Percentiles rank a stretch among this genome's conserved stretches.
phyloP scores from a whole-genome alignment of 2,113 vertebrate species.

The Chaetodon auriga region DNA sequence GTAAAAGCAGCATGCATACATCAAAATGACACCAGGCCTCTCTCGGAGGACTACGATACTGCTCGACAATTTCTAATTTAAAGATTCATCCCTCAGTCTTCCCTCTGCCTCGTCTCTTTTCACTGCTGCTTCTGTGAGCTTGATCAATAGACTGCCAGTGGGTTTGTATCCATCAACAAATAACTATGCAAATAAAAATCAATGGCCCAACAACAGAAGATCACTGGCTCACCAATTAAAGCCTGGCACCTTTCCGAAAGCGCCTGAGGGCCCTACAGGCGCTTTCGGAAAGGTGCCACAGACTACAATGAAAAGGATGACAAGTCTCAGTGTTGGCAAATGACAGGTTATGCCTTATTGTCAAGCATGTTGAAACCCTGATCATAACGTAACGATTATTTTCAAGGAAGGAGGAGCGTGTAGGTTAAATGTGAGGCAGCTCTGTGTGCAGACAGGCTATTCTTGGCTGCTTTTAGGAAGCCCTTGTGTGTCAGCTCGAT shows the following conservation, averaged over 20 bases:
- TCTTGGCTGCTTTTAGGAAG: constrained; percentile 41
- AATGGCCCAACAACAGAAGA: constrained; percentile 84
- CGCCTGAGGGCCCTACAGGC: constrained; percentile 4
- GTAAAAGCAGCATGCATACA: background rate
- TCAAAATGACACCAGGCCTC: background rate
- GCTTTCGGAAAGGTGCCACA: constrained; percentile 45
- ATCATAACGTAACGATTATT: constrained; percentile 9
- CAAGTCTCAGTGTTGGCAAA: constrained; percentile 43
- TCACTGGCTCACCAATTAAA: constrained; percentile 83
- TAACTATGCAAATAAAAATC: constrained; percentile 88
- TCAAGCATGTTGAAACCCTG: constrained; percentile 26
- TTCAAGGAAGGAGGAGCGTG: background rate
- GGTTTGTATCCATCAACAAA: constrained; percentile 85
- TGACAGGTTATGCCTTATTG: constrained; percentile 36
- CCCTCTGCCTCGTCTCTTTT: constrained; percentile 38
- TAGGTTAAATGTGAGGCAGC: constrained; percentile 21
- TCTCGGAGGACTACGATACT: constrained; percentile 4
- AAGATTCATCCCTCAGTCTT: constrained; percentile 40
- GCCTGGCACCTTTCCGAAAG: constrained; percentile 23
- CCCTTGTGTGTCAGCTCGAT: constrained; percentile 60
- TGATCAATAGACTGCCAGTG: constrained; percentile 77
- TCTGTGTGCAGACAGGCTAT: constrained; percentile 15
- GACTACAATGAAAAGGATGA: constrained; percentile 65
- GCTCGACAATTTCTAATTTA: constrained; percentile 14
- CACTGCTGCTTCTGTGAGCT: constrained; percentile 40